These are phyloP conservation scores for Solenodon paradoxus DNA, from an alignment of 2,113 vertebrate genomes.

Conservation along the genomic window DNA sequence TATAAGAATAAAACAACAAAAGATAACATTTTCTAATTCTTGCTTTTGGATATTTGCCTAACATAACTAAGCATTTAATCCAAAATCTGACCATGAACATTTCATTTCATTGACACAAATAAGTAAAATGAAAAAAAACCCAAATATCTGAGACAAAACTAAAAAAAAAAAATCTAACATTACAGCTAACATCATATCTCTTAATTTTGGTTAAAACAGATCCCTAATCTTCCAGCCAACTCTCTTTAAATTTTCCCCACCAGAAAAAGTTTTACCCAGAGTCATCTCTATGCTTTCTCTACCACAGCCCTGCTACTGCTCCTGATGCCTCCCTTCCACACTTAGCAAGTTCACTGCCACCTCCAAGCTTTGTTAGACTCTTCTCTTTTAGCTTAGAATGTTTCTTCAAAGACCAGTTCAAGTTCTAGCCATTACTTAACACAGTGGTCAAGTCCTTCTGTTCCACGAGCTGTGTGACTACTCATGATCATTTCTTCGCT, in stretches of 20 bases:
- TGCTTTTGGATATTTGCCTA: neutral
- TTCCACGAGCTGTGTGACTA: neutral
- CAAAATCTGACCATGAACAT: neutral
- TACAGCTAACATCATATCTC: neutral
- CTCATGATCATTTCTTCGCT: neutral
- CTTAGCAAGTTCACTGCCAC: neutral
- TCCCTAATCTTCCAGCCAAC: neutral
- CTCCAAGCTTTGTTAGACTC: neutral
- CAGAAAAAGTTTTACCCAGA: neutral
- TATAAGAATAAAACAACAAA: neutral
- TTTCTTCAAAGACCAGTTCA: neutral
- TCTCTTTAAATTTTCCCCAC: neutral
- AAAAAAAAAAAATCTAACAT: neutral
- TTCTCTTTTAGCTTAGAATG: neutral
- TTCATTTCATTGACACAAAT: neutral
- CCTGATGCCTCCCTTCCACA: neutral
- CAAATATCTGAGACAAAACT: neutral
- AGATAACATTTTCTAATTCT: neutral
- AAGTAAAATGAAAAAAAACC: neutral
- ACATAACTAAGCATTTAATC: neutral
- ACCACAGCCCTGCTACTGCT: neutral
- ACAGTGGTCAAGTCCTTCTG: neutral
- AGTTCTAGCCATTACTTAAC: neutral
- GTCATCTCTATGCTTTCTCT: too few species aligned
- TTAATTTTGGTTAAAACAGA: constrained; percentile 11